Base-by-base conservation (phyloP, 2,888 invertebrate genomes). In the Adineta ricciae region DNA sequence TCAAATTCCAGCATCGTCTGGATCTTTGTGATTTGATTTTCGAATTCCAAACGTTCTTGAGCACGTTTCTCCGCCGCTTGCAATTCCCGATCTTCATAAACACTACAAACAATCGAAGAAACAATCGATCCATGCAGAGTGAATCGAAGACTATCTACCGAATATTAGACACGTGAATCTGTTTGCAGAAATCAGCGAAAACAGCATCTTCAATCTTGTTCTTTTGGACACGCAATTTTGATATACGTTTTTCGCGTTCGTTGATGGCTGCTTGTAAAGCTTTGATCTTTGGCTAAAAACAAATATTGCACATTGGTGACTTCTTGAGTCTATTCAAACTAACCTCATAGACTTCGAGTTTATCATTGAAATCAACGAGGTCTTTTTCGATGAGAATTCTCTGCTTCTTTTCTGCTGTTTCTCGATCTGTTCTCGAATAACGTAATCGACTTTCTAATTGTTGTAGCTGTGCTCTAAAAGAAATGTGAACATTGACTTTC, bases 81-180 rank as follows among this genome's bases (percentile, higher is more conserved):
- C 38, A 99, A 91, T 91, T 99, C 98, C 46, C 97, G 93, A 91
- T 99, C 97, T 91, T 99, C 99, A 91, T 98, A 99, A 89, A 97
- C 97, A 52, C 91, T 91, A 86, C 46, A 87, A 86, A 73, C 5
- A 73, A 36, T 7, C 52, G 46, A 24, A n/a, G 64, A 82, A 36
- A 32, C 19, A 27, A 27, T 36, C n/a, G 11, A 83, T 21, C 11
- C 19, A 27, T 16, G 1, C 8, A 32, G 8, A 83, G 32, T 27
- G 11, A 9, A 56, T 27, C 7, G 27, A 24, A 56, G 27, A 32
- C 0, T 21, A 11, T 46, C 24, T 84, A 89, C 89, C 96, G 94
- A 88, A 99, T 99, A 91, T 99, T 98, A 86, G 94, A 94, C 82
- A 99, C 97, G 49, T 97, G 97, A 90, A 99, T 95, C 89, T 94